Percentiles rank a stretch among this genome's conserved stretches.
Conservation (phyloP, 2,113 vertebrate species). For the Plotosus lineatus region DNA sequence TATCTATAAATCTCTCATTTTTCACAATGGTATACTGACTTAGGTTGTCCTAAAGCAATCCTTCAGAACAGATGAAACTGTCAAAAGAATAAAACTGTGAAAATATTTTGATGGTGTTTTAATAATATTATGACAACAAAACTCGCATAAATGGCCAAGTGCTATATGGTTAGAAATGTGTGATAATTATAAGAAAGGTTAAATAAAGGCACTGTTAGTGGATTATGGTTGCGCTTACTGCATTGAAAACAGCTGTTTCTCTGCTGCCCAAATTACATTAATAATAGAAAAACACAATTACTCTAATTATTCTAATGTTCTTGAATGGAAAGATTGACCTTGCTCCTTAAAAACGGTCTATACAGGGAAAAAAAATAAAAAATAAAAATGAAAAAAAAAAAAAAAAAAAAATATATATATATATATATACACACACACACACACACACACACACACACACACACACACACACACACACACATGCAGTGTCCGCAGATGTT, state of each 20-base stretch:
- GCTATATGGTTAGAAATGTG: conserved; percentile 11
- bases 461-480: too few species aligned
- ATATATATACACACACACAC: too few species aligned
- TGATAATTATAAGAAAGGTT: conserved; percentile 24
- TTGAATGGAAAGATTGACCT: conserved; percentile 31
- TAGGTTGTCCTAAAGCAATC: conserved; percentile 42
- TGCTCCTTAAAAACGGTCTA: conserved; percentile 30
- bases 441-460: too few species aligned
- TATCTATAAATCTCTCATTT: conserved; percentile 36
- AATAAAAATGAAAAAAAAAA: too few species aligned
- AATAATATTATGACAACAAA: conserved; percentile 16
- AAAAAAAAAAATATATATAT: too few species aligned
- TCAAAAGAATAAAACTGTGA: neutral
- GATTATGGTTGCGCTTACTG: conserved; percentile 26
- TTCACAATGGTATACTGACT: conserved; percentile 5
- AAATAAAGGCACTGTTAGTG: conserved; percentile 13
- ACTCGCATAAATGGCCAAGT: conserved; percentile 23
- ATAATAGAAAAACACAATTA: conserved; percentile 28
- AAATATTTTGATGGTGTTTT: conserved; percentile 25
- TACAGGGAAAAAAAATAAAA: too few species aligned
- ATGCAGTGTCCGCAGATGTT: conserved; percentile 15
- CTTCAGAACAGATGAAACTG: conserved; percentile 19
- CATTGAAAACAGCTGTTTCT: conserved; percentile 33
- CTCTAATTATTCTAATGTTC: conserved; percentile 43
- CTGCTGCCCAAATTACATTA: conserved; percentile 37